phyloP scores from a whole-genome alignment of 2,888 invertebrate genomes.

The Ennomos quercinarius region DNA sequence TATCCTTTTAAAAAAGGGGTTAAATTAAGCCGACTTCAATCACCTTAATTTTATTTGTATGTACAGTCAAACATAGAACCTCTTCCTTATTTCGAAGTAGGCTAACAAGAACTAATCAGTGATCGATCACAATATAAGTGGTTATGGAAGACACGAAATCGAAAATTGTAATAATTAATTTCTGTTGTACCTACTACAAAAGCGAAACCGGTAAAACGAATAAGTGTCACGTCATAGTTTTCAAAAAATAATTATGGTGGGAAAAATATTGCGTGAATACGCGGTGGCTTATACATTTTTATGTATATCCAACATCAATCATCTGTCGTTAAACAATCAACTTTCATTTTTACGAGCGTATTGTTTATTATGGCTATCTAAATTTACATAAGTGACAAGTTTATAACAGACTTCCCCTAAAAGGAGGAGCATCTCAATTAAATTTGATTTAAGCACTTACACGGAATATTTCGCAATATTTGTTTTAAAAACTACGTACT shows the following conservation, averaged over 20 bases:
- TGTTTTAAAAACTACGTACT: conserved; percentile 2
- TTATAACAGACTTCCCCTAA: conserved; percentile 40
- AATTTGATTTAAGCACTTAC: conserved; percentile 27
- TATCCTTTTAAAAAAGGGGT: background rate
- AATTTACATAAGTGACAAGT: conserved; percentile 48
- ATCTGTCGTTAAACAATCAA: conserved; percentile 70
- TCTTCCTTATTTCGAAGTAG: too few species aligned
- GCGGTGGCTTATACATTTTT: conserved; percentile 58
- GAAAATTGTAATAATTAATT: too few species aligned
- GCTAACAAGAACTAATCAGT: too few species aligned
- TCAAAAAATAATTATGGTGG: conserved; percentile 41
- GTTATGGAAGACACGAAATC: too few species aligned
- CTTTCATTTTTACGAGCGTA: conserved; percentile 63
- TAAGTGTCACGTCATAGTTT: conserved; percentile 31
- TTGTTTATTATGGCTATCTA: conserved; percentile 50
- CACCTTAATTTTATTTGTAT: too few species aligned
- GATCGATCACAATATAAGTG: too few species aligned
- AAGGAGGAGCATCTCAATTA: conserved; percentile 40
- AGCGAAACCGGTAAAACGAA: conserved; percentile 20
- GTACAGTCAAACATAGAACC: too few species aligned
- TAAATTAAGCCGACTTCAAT: conserved; percentile 3
- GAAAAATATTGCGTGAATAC: conserved; percentile 57
- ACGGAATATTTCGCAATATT: conserved; percentile 19
- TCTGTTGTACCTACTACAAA: conserved; percentile 19
- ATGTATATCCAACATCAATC: conserved; percentile 62